These are phyloP conservation scores for Oreocharis arfaki DNA, from an alignment of 2,113 vertebrate species.

Conservation along the genomic window DNA sequence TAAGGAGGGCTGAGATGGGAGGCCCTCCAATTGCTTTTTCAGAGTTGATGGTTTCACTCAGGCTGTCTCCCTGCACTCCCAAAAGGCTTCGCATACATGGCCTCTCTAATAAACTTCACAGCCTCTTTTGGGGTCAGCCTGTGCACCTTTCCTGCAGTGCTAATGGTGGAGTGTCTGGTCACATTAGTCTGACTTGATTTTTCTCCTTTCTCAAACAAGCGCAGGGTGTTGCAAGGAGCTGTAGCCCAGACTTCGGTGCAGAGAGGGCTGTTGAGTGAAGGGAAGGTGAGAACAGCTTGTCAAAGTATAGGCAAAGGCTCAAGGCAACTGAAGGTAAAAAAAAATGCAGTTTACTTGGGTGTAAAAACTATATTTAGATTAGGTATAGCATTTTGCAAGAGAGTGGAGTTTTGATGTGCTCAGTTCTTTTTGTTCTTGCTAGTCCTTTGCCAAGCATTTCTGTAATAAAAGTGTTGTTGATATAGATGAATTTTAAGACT, in stretches of 20 bases:
- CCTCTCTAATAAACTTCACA: neutral
- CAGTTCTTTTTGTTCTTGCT: neutral
- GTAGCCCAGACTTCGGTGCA: neutral
- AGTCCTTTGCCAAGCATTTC: neutral
- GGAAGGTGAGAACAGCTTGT: neutral
- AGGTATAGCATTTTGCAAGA: neutral
- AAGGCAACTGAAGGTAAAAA: neutral
- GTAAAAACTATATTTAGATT: neutral
- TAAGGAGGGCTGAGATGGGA: neutral
- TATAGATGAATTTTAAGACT: neutral
- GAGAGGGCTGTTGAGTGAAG: neutral
- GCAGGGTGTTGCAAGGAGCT: rapidly evolving
- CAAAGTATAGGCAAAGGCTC: neutral
- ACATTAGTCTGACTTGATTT: rapidly evolving
- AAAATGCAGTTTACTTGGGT: neutral
- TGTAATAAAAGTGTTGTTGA: neutral
- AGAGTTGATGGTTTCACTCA: rapidly evolving
- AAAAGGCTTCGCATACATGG: neutral
- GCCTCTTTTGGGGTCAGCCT: neutral
- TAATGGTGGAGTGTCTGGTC: neutral
- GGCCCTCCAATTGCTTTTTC: rapidly evolving
- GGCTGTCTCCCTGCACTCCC: neutral
- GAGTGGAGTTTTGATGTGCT: neutral
- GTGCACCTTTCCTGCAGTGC: neutral
- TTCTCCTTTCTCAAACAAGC: neutral